Evolutionary conservation across 2,797 vertebrate genomes (phyloP).

Genomic region (Margarornis squamiger): DNA sequence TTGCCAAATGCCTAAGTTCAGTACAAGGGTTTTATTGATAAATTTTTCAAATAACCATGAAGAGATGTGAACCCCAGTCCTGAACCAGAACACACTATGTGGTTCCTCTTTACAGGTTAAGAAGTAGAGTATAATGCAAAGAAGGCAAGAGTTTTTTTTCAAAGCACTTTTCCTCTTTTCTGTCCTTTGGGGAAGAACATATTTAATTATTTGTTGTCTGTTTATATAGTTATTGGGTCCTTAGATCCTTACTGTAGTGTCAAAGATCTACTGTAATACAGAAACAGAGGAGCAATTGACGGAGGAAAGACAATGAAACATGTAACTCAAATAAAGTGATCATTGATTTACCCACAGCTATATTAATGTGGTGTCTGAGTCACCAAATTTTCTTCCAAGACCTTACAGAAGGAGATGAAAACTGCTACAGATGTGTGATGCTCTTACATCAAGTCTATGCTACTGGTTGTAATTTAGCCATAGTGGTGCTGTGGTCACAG

Average conservation of each 20-base stretch:
- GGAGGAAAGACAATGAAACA: constrained; percentile 14
- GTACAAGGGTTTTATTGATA: neutral
- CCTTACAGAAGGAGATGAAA: constrained; percentile 39
- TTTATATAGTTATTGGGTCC: neutral
- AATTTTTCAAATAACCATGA: constrained; percentile 1
- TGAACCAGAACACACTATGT: neutral
- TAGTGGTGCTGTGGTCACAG: constrained; percentile 40
- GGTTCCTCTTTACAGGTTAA: neutral
- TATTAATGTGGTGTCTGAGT: constrained; percentile 25
- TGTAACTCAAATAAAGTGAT: constrained; percentile 6
- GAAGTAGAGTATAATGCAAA: neutral
- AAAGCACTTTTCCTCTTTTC: constrained; percentile 1
- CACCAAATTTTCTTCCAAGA: neutral
- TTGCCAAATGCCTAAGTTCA: neutral
- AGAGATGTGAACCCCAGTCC: neutral
- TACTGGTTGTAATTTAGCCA: constrained; percentile 47
- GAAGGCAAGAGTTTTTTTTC: neutral
- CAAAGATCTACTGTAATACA: constrained; percentile 7
- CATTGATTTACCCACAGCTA: constrained; percentile 9
- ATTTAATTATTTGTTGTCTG: neutral
- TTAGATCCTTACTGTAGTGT: neutral
- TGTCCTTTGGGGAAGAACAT: neutral
- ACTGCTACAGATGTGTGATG: constrained; percentile 13
- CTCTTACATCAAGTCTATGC: constrained; percentile 2
- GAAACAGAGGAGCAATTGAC: neutral